These are phyloP conservation scores for Lota lota DNA, from an alignment of 2,113 vertebrate species.

Conservation along the genomic window DNA sequence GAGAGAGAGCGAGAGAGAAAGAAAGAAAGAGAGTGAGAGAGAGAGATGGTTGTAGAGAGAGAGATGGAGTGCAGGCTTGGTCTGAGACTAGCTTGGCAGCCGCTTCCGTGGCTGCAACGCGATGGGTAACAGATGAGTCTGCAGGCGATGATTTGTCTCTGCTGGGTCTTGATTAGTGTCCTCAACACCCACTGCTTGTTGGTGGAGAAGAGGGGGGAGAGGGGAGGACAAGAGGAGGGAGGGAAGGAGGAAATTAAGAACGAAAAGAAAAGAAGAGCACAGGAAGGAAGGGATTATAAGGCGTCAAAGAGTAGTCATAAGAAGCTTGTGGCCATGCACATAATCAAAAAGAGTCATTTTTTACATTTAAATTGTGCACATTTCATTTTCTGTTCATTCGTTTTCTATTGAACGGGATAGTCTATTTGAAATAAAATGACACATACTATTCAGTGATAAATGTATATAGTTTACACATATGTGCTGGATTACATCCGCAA, in stretches of 20 bases:
- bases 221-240: slow-evolving; percentile 6
- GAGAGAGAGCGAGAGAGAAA: too few relatives aligned
- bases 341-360: background rate
- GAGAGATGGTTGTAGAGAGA: too few relatives aligned
- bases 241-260: background rate
- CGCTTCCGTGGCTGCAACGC: background rate
- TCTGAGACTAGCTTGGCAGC: too few relatives aligned
- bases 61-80: too few relatives aligned
- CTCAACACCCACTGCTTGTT: slow-evolving; percentile 18
- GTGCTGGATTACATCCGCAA: too few relatives aligned
- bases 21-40: too few relatives aligned
- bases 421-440: too few relatives aligned
- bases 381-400: too few relatives aligned
- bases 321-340: background rate
- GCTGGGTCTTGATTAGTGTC: slow-evolving; percentile 46
- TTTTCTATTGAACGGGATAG: too few relatives aligned
- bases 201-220: slow-evolving; percentile 20
- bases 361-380: too few relatives aligned
- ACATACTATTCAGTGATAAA: too few relatives aligned
- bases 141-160: slow-evolving; percentile 36
- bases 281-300: background rate
- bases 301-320: background rate
- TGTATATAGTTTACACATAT: too few relatives aligned
- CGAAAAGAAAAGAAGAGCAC: background rate
- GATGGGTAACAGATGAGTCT: slow-evolving; percentile 23